A percentile compares a stretch with the other conserved stretches of the same genome.
phyloP scores from a whole-genome alignment of 2,888 invertebrate species.

The Spialia ferax region DNA sequence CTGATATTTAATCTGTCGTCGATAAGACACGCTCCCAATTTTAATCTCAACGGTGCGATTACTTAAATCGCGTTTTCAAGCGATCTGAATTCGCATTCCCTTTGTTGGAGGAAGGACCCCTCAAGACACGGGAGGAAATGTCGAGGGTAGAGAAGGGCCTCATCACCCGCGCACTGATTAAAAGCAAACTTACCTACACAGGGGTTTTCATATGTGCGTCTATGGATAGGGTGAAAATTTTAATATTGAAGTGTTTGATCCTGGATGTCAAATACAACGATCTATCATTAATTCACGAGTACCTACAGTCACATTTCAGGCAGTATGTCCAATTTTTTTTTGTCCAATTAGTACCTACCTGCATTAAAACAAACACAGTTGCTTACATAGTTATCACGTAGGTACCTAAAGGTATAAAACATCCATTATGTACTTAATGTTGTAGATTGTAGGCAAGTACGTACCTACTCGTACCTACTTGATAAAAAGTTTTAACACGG shows the following conservation, averaged over 20 bases:
- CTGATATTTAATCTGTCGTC: neutral
- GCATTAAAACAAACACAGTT: too few species aligned
- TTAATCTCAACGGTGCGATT: slow-evolving; percentile 25
- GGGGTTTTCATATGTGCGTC: slow-evolving; percentile 59
- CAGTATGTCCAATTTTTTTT: too few species aligned
- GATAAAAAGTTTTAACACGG: too few species aligned
- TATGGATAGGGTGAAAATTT: slow-evolving; percentile 47
- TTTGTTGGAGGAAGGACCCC: slow-evolving; percentile 62
- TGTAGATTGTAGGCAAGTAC: too few species aligned
- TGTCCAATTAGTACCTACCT: too few species aligned
- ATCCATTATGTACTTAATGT: too few species aligned
- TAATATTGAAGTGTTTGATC: slow-evolving; percentile 21
- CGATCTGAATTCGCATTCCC: slow-evolving; percentile 49
- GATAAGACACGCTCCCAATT: slow-evolving; percentile 21
- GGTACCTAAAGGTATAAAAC: too few species aligned
- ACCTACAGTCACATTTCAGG: neutral
- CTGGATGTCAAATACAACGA: slow-evolving; percentile 14
- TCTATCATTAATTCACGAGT: neutral
- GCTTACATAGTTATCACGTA: too few species aligned
- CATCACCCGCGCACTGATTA: slow-evolving; percentile 81
- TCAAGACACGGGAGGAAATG: slow-evolving; percentile 61
- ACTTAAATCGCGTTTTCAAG: slow-evolving; percentile 44
- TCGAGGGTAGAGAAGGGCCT: slow-evolving; percentile 59
- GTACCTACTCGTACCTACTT: too few species aligned
- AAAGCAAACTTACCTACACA: slow-evolving; percentile 76